A percentile compares a stretch with the other conserved stretches of the same genome.
These are phyloP conservation scores for Threskiornis aethiopicus DNA, from an alignment of 2,797 vertebrate genomes.

Conservation along the genomic window DNA sequence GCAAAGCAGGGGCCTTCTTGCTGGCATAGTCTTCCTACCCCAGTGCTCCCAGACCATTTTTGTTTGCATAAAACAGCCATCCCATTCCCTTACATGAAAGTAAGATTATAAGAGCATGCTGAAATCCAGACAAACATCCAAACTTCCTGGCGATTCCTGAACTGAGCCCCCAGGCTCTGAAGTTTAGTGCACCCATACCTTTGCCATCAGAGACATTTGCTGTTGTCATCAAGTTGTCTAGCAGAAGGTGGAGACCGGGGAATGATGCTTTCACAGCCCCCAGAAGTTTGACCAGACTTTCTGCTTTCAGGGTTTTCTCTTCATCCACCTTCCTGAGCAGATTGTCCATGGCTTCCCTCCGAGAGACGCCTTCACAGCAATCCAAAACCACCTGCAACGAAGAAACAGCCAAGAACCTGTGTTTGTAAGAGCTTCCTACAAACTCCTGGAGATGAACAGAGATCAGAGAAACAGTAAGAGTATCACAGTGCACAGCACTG, in stretches of 20 bases:
- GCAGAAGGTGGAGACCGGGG: conserved; percentile 72
- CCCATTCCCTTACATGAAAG: not conserved
- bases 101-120: not conserved
- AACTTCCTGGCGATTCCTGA: not conserved
- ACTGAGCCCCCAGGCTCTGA: not conserved
- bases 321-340: conserved; percentile 73
- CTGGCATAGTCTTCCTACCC: not conserved
- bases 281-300: conserved; percentile 77
- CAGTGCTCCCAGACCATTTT: not conserved
- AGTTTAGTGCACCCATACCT: conserved; percentile 26
- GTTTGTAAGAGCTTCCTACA: not conserved
- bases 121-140: not conserved
- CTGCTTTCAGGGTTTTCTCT: conserved; percentile 76
- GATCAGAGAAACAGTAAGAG: not conserved
- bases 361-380: conserved; percentile 78
- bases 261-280: conserved; percentile 63
- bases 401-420: conserved; percentile 3
- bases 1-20: not conserved
- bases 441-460: not conserved
- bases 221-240: conserved; percentile 55
- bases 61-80: not conserved
- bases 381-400: conserved; percentile 77
- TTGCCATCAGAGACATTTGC: not conserved
- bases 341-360: conserved; percentile 65
- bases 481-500: not conserved